phyloP scores from a whole-genome alignment of 2,797 vertebrate genomes.

The Paratrypauchen microcephalus region DNA sequence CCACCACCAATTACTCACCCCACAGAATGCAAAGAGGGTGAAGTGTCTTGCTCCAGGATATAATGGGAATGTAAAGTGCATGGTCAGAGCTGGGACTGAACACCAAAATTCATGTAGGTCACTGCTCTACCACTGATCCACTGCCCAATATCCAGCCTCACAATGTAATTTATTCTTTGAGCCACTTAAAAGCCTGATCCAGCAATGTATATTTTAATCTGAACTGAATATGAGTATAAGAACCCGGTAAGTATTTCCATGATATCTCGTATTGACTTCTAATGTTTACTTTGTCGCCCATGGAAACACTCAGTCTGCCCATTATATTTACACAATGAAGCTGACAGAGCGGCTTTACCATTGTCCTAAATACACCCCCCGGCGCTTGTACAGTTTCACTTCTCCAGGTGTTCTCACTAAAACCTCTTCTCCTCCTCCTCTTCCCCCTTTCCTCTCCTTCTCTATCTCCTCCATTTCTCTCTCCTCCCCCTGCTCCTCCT shows the following conservation, averaged over 20 bases:
- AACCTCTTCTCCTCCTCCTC: constrained; percentile 35
- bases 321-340: neutral
- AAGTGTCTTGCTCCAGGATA: too few species aligned
- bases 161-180: too few species aligned
- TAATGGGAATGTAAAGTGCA: too few species aligned
- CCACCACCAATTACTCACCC: too few species aligned
- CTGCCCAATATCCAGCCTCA: too few species aligned
- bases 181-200: too few species aligned
- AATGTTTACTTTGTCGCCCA: constrained; percentile 2
- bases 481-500: too few species aligned
- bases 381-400: constrained; percentile 49
- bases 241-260: neutral
- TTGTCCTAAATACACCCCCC: constrained; percentile 14
- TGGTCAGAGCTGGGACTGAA: too few species aligned
- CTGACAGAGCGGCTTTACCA: constrained; percentile 36
- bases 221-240: neutral
- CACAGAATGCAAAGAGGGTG: neutral
- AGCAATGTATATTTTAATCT: neutral
- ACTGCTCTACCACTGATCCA: too few species aligned
- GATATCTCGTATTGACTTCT: constrained; percentile 13
- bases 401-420: constrained; percentile 69
- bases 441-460: too few species aligned
- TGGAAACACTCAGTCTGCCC: neutral
- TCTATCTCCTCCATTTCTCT: too few species aligned
- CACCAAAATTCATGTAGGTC: too few species aligned